Evolutionary conservation across 2,888 invertebrate genomes (phyloP).

Genomic region (Tenodera sinensis): DNA sequence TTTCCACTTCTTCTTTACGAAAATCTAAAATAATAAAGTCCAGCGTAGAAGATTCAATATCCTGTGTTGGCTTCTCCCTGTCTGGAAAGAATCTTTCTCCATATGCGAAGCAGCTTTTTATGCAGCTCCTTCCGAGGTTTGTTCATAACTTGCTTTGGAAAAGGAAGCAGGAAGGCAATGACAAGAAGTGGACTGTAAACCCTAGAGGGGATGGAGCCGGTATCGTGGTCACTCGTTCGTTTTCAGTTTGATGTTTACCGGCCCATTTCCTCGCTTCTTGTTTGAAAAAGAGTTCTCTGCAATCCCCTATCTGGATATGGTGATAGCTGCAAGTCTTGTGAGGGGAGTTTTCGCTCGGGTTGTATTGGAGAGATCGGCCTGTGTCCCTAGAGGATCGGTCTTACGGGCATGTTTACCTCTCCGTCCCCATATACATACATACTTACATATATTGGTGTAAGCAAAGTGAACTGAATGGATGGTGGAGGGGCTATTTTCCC

Average conservation of each 20-base stretch:
- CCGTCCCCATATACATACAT: neutral
- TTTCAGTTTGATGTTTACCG: slow-evolving; percentile 11
- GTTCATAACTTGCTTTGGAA: neutral
- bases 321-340: neutral
- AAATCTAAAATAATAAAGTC: too few species aligned
- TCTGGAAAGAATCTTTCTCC: too few species aligned
- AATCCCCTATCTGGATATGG: neutral
- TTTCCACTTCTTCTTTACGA: too few species aligned
- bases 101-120: neutral
- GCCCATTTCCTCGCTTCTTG: slow-evolving; percentile 5
- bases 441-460: neutral
- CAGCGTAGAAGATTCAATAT: too few species aligned
- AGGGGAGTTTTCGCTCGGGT: neutral
- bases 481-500: neutral
- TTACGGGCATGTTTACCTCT: neutral
- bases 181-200: neutral
- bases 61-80: too few species aligned
- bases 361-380: neutral
- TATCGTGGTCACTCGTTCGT: neutral
- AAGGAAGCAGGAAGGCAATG: neutral
- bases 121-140: neutral
- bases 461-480: neutral
- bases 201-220: neutral
- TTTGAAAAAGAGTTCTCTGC: neutral
- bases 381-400: neutral